Conservation (phyloP, 2,797 vertebrate species). For the Sebastes hopkinsi region DNA sequence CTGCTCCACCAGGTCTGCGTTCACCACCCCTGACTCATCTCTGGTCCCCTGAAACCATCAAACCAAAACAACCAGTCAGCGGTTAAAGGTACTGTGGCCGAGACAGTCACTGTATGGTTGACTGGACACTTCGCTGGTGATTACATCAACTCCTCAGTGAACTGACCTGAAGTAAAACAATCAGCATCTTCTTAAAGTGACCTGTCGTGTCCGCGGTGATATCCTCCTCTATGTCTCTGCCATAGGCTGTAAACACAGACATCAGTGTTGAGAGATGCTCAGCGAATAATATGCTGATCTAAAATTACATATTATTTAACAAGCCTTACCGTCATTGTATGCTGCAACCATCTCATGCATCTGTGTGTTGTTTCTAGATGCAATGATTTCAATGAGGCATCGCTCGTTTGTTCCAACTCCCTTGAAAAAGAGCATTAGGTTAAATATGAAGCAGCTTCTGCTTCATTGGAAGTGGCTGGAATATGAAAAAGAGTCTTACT, state of each 20-base stretch:
- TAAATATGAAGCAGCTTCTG: background rate
- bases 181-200: slow-evolving; percentile 98
- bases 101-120: background rate
- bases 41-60: slow-evolving; percentile 87
- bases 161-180: slow-evolving; percentile 94
- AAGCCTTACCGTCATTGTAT: slow-evolving; percentile 90
- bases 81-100: background rate
- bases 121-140: background rate
- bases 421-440: slow-evolving; percentile 65
- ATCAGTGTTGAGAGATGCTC: background rate
- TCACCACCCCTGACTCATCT: slow-evolving; percentile 91
- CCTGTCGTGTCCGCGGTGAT: slow-evolving; percentile 89
- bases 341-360: slow-evolving; percentile 88
- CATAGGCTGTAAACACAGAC: slow-evolving; percentile 83
- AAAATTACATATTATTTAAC: background rate
- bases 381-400: slow-evolving; percentile 93
- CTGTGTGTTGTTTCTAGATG: slow-evolving; percentile 92
- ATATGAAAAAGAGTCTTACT: background rate
- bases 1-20: slow-evolving; percentile 90
- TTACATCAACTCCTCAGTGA: background rate
- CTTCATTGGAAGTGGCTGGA: background rate
- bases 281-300: background rate
- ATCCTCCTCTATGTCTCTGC: slow-evolving; percentile 89
- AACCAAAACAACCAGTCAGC: slow-evolving; percentile 14
- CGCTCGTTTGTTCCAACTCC: slow-evolving; percentile 92